Percentiles rank a stretch among this genome's conserved stretches.
Conservation (phyloP, 2,113 vertebrate genomes). For the Holacanthus passer region DNA sequence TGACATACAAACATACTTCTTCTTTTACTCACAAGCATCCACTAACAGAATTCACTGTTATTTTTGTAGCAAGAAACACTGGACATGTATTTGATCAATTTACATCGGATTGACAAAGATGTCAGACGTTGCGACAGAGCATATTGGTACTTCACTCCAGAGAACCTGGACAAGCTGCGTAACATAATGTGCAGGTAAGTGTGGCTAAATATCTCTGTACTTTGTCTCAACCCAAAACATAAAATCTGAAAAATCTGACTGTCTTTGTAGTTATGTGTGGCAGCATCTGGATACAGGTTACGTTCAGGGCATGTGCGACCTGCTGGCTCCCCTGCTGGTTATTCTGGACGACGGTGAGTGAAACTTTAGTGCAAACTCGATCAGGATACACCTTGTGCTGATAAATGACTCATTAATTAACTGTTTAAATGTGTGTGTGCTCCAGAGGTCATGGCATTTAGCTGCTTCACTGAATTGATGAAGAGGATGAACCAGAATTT, state of each 20-base stretch:
- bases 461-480: constrained; percentile 98
- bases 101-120: constrained; percentile 98
- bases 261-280: constrained; percentile 92
- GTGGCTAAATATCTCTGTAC: not conserved
- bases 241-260: not conserved
- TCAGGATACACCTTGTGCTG: not conserved
- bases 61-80: constrained; percentile 90
- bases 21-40: not conserved
- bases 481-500: constrained; percentile 99
- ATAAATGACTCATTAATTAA: not conserved
- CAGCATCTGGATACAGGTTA: constrained; percentile 97
- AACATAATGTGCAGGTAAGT: constrained; percentile 98
- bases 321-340: constrained; percentile 95
- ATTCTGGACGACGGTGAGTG: constrained; percentile 95
- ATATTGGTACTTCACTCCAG: constrained; percentile 95
- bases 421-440: not conserved
- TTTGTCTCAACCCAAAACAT: constrained; percentile 4
- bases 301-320: constrained; percentile 98
- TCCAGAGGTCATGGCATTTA: constrained; percentile 95
- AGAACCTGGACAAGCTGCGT: constrained; percentile 96
- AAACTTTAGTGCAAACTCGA: not conserved
- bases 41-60: not conserved
- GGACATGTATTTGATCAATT: constrained; percentile 96
- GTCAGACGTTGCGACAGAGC: constrained; percentile 96
- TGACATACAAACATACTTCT: not conserved